A percentile compares a stretch with the other conserved stretches of the same genome.
These are phyloP conservation scores for Strongylocentrotus purpuratus DNA, from an alignment of 35 echinoderm and acorn worm species.

Conservation along the genomic window DNA sequence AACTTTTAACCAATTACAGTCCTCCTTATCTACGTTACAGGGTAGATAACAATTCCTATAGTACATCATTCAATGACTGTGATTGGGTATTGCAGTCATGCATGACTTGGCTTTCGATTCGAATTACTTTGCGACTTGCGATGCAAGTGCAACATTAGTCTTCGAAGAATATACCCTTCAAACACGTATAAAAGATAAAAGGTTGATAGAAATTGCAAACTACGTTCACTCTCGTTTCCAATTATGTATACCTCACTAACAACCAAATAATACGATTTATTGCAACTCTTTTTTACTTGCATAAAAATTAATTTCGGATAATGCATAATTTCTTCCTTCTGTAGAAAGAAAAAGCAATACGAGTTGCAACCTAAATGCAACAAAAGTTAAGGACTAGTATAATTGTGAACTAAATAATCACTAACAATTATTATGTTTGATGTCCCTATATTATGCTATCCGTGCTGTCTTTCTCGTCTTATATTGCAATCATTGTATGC, in stretches of 20 bases:
- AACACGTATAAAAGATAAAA: not conserved
- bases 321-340: not conserved
- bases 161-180: not conserved
- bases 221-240: not conserved
- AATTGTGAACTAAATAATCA: not conserved
- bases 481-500: conserved; percentile 18
- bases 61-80: no score
- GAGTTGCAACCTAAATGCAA: not conserved
- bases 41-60: not conserved
- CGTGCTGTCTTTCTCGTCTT: not conserved
- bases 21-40: not conserved
- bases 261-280: not conserved
- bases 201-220: not conserved
- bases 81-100: no score
- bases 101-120: no score
- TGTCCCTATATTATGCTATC: not conserved
- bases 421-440: not conserved
- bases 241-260: not conserved
- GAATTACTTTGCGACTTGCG: no score
- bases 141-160: no score
- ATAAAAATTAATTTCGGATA: not conserved
- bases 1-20: not conserved
- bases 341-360: not conserved
- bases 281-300: not conserved
- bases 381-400: not conserved